Conservation (phyloP, 2,888 invertebrate genomes). For the Polydrusus cervinus region DNA sequence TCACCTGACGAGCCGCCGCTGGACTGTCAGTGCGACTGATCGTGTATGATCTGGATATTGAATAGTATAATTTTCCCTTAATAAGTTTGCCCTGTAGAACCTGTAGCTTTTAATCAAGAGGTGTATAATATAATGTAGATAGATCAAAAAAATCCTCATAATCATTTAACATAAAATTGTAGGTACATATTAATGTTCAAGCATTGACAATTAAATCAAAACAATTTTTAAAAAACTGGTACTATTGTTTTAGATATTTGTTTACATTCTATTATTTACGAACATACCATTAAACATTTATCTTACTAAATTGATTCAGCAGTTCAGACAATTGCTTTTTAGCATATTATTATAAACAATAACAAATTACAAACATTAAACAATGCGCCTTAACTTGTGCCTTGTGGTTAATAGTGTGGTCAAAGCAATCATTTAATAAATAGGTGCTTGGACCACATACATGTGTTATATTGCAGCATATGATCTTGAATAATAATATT, state of each 20-base stretch:
- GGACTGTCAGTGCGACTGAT: too few species aligned
- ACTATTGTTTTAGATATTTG: not conserved
- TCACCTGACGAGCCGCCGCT: too few species aligned
- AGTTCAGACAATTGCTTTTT: constrained; percentile 4
- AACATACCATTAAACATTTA: not conserved
- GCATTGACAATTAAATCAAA: too few species aligned
- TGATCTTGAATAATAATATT: constrained; percentile 21
- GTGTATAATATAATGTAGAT: too few species aligned
- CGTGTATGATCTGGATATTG: too few species aligned
- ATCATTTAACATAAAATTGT: too few species aligned
- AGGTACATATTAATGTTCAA: too few species aligned
- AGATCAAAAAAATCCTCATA: too few species aligned
- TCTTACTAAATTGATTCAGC: constrained; percentile 1
- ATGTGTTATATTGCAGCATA: constrained; percentile 14
- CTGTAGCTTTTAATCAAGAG: too few species aligned
- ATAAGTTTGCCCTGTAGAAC: too few species aligned
- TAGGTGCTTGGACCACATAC: constrained; percentile 29
- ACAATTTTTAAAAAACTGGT: not conserved
- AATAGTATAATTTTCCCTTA: too few species aligned
- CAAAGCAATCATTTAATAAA: constrained; percentile 40
- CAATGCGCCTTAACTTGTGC: constrained; percentile 33
- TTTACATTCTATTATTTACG: not conserved
- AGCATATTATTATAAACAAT: constrained; percentile 14
- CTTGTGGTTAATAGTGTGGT: constrained; percentile 37
- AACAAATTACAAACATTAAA: constrained; percentile 20